Conservation (phyloP, 2,113 vertebrate genomes). For the Mellivora capensis region DNA sequence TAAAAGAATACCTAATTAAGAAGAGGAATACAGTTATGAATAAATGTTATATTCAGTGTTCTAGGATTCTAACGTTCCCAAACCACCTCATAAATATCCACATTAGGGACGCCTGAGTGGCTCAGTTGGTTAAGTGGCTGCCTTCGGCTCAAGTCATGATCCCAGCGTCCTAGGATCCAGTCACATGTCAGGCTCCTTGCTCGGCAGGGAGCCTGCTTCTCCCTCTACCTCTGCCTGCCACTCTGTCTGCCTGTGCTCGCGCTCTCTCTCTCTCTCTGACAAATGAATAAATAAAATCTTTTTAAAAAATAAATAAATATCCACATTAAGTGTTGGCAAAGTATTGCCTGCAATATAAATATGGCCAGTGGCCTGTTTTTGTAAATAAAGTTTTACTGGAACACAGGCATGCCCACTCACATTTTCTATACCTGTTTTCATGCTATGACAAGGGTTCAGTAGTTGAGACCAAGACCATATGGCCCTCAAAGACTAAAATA, state of each 20-base stretch:
- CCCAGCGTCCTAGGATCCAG: too few species aligned
- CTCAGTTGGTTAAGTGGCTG: too few species aligned
- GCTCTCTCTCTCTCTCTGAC: too few species aligned
- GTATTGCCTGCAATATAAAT: background rate
- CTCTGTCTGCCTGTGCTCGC: too few species aligned
- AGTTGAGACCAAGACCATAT: background rate
- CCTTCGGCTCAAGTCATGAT: too few species aligned
- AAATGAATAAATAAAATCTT: too few species aligned
- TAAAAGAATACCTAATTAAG: background rate
- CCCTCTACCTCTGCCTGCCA: too few species aligned
- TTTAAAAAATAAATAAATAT: too few species aligned
- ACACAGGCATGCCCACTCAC: background rate
- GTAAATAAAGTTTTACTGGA: background rate
- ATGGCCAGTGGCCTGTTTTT: background rate
- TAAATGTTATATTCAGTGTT: background rate
- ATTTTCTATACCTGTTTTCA: background rate
- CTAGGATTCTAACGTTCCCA: background rate
- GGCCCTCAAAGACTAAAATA: background rate
- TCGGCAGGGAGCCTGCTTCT: too few species aligned
- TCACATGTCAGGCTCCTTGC: too few species aligned
- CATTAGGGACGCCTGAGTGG: too few species aligned
- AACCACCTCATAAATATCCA: background rate
- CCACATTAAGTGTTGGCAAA: background rate
- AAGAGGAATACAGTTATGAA: background rate
- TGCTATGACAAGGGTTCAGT: background rate